Percentiles rank a stretch among this genome's conserved stretches.
Conservation (phyloP, 1,140 invertebrate species). For the Sipha flava region DNA sequence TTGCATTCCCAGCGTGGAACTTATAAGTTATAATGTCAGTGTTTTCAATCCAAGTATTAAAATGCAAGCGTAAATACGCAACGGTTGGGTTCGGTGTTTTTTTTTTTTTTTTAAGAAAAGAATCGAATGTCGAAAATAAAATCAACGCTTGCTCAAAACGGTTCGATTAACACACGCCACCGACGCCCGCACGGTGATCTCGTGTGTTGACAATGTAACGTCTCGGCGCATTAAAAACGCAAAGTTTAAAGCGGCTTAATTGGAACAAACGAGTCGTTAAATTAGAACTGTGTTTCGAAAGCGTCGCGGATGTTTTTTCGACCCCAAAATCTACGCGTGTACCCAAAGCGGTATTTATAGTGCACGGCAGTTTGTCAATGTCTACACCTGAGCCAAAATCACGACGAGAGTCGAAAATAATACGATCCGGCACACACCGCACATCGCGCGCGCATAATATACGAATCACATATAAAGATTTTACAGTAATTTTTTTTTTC, state of each 20-base stretch:
- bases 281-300: constrained; percentile 16
- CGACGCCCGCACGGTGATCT: not conserved
- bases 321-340: constrained; percentile 10
- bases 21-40: not conserved
- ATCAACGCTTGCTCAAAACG: not conserved
- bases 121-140: not conserved
- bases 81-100: too few relatives aligned
- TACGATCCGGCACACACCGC: not conserved
- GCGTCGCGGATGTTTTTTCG: not conserved
- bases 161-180: not conserved
- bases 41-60: not conserved
- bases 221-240: not conserved
- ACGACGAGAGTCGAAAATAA: not conserved
- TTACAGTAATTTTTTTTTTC: not conserved
- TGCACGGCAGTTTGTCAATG: constrained; percentile 14
- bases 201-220: not conserved
- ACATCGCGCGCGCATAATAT: not conserved
- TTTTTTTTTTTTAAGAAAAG: not conserved
- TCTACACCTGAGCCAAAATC: constrained; percentile 29
- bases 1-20: not conserved
- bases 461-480: not conserved
- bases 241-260: constrained; percentile 7
- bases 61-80: not conserved
- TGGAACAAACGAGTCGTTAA: constrained; percentile 33
- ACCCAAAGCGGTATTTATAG: constrained; percentile 8